Conservation (phyloP, 1,140 invertebrate genomes). For the Oncopeltus fasciatus region DNA sequence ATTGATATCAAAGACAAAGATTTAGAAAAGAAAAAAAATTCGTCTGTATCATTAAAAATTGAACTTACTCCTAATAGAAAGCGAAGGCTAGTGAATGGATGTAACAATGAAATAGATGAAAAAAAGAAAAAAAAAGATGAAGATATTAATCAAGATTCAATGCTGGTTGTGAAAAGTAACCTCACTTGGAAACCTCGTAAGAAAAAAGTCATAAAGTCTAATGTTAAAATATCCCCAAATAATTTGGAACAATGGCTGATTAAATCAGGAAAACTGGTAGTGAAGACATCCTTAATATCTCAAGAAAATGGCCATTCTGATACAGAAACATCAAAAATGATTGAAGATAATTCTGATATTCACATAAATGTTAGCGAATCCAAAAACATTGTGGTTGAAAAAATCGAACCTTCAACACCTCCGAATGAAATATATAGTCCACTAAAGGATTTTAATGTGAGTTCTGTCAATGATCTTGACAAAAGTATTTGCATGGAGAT, state of each 20-base stretch:
- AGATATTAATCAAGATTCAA: background rate
- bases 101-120: background rate
- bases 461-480: no score
- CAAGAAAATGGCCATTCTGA: background rate
- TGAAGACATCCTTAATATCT: background rate
- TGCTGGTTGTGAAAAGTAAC: background rate
- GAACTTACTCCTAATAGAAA: no score
- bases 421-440: no score
- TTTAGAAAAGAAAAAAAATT: no score
- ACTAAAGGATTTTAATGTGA: no score
- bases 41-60: no score
- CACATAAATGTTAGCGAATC: background rate
- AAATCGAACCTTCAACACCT: no score
- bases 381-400: background rate
- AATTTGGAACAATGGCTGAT: background rate
- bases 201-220: constrained; percentile 1
- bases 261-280: background rate
- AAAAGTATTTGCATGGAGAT: no score
- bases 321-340: background rate
- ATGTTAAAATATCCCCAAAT: background rate
- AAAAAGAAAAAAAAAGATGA: background rate
- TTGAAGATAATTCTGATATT: background rate
- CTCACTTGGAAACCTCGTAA: background rate
- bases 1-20: no score
- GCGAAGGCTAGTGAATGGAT: no score